Evolutionary conservation across 2,113 vertebrate species (phyloP).

Genomic region (Thomomys bottae): DNA sequence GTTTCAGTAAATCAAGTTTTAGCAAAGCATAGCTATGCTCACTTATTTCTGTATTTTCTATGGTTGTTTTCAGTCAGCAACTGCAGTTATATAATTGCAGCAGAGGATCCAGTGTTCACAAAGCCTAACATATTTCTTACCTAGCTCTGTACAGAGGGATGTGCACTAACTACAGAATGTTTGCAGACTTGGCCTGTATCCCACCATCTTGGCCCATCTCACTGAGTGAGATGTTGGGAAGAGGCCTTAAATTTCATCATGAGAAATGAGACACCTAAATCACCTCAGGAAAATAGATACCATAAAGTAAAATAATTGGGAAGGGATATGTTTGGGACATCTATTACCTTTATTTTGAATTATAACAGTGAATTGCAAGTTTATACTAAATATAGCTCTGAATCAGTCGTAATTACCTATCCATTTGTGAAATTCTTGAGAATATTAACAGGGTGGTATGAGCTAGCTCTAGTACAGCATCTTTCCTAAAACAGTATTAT

Average conservation of each 20-base stretch:
- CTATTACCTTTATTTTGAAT: neutral
- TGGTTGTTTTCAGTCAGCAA: neutral
- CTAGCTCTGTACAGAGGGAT: neutral
- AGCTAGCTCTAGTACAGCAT: neutral
- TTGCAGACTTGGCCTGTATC: neutral
- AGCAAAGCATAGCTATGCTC: neutral
- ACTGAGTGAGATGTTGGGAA: neutral
- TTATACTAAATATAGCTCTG: neutral
- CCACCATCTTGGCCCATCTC: neutral
- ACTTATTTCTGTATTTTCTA: neutral
- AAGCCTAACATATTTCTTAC: neutral
- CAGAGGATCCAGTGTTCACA: neutral
- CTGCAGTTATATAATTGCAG: neutral
- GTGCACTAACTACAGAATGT: neutral
- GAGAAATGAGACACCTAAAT: neutral
- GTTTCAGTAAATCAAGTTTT: conserved; percentile 46
- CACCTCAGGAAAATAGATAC: neutral
- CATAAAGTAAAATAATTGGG: neutral
- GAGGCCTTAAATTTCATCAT: neutral
- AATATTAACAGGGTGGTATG: neutral
- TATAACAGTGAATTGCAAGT: neutral
- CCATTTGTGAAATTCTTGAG: neutral
- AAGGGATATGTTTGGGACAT: neutral
- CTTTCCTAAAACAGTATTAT: neutral
- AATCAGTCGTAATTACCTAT: neutral